These are phyloP conservation scores for Acrobasis suavella DNA, from an alignment of 2,888 invertebrate species.

Conservation along the genomic window DNA sequence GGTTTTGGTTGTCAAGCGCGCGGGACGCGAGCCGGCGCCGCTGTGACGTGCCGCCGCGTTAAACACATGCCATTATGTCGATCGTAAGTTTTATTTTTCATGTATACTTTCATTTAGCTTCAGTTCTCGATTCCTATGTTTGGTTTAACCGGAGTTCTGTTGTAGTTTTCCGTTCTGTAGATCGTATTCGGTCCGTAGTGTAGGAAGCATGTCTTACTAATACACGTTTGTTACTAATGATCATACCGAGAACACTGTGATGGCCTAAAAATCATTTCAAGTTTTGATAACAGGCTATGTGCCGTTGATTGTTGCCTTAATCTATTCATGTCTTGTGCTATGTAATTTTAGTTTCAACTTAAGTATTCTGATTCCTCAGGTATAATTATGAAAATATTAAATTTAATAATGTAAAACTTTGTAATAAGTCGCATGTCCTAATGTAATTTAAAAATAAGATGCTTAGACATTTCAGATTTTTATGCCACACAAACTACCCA, in stretches of 20 bases:
- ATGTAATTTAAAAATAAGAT: constrained; percentile 19
- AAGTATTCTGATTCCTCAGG: not conserved
- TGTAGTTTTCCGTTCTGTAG: constrained; percentile 40
- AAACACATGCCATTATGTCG: constrained; percentile 78
- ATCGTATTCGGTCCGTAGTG: constrained; percentile 45
- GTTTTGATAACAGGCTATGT: constrained; percentile 3
- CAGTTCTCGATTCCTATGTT: constrained; percentile 39
- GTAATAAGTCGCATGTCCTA: not conserved
- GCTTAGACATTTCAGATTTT: constrained; percentile 38
- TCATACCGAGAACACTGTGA: constrained; percentile 37
- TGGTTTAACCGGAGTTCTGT: constrained; percentile 27
- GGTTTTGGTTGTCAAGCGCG: constrained; percentile 46
- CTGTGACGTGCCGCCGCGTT: constrained; percentile 39
- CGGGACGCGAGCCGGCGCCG: constrained; percentile 35
- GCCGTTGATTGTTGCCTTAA: constrained; percentile 15
- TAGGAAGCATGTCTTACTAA: constrained; percentile 47
- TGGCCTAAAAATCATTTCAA: constrained; percentile 39
- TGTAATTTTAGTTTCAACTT: not conserved
- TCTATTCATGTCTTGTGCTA: not conserved
- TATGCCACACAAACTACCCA: constrained; percentile 45
- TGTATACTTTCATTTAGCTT: constrained; percentile 42
- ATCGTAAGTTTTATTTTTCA: constrained; percentile 70
- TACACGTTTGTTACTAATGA: constrained; percentile 42
- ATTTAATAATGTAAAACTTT: not conserved
- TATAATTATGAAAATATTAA: not conserved